Conservation (phyloP, 2,888 invertebrate genomes). For the Eudasyphora cyanicolor region DNA sequence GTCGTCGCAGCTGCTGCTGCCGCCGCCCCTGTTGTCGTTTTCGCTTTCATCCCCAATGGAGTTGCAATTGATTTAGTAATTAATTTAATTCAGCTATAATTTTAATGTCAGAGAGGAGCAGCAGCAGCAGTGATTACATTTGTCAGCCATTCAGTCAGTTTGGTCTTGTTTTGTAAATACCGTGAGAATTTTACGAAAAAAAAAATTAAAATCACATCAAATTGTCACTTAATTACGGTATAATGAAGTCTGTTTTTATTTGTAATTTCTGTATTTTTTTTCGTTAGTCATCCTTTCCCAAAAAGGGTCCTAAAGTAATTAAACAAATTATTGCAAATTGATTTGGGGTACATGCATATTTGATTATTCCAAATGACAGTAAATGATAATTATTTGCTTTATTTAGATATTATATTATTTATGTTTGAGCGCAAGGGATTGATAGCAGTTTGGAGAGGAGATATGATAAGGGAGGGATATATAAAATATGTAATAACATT, state of each 20-base stretch:
- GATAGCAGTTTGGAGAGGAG: too few species aligned
- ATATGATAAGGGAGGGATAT: too few species aligned
- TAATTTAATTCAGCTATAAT: slow-evolving; percentile 57
- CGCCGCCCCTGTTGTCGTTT: not conserved
- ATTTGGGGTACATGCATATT: slow-evolving; percentile 20
- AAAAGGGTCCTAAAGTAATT: slow-evolving; percentile 5
- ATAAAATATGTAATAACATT: too few species aligned
- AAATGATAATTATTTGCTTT: slow-evolving; percentile 7
- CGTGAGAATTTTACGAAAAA: slow-evolving; percentile 18
- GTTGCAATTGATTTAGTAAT: slow-evolving; percentile 59
- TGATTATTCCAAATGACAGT: not conserved
- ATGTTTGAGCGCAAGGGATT: not conserved
- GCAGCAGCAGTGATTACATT: slow-evolving; percentile 43
- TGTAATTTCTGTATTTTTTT: not conserved
- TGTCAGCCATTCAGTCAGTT: not conserved
- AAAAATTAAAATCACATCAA: slow-evolving; percentile 69
- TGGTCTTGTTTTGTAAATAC: not conserved
- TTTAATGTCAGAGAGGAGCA: not conserved
- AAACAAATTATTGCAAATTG: slow-evolving; percentile 25
- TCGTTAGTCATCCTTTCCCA: too few species aligned
- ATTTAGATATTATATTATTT: not conserved
- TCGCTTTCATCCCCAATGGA: slow-evolving; percentile 40
- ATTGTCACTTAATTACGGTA: slow-evolving; percentile 75
- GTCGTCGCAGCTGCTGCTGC: too few species aligned
- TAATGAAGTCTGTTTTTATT: slow-evolving; percentile 45